phyloP scores from a whole-genome alignment of 2,797 vertebrate species.

The Oreochromis mossambicus region DNA sequence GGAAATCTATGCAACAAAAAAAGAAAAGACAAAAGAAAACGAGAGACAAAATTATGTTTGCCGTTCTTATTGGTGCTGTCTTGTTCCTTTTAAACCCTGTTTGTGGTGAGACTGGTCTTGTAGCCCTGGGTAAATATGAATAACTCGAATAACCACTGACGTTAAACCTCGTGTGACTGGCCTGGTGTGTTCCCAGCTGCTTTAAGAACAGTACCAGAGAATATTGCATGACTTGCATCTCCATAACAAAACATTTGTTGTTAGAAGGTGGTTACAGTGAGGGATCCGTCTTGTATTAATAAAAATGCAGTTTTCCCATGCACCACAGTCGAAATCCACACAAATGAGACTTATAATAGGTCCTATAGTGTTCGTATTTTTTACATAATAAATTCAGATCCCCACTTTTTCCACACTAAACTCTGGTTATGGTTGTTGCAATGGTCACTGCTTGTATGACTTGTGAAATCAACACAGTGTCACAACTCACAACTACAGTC shows the following conservation, averaged over 20 bases:
- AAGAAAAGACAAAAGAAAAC: neutral
- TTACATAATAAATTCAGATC: neutral
- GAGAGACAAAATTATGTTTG: neutral
- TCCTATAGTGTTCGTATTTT: neutral
- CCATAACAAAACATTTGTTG: neutral
- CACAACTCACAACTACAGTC: neutral
- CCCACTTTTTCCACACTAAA: neutral
- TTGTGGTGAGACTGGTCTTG: neutral
- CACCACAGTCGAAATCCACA: neutral
- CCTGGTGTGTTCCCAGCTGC: neutral
- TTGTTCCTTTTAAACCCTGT: neutral
- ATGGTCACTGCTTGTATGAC: neutral
- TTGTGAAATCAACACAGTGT: neutral
- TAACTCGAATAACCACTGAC: neutral
- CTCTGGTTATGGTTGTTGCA: neutral
- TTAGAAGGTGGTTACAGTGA: neutral
- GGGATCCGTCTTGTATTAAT: neutral
- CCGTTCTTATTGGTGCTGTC: neutral
- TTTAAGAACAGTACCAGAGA: neutral
- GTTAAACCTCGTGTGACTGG: neutral
- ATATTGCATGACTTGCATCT: neutral
- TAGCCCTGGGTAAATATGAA: neutral
- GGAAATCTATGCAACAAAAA: neutral
- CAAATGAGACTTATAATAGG: neutral
- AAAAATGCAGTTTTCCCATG: neutral